phyloP scores from a whole-genome alignment of 1,140 invertebrate species.

The Monomorium pharaonis region DNA sequence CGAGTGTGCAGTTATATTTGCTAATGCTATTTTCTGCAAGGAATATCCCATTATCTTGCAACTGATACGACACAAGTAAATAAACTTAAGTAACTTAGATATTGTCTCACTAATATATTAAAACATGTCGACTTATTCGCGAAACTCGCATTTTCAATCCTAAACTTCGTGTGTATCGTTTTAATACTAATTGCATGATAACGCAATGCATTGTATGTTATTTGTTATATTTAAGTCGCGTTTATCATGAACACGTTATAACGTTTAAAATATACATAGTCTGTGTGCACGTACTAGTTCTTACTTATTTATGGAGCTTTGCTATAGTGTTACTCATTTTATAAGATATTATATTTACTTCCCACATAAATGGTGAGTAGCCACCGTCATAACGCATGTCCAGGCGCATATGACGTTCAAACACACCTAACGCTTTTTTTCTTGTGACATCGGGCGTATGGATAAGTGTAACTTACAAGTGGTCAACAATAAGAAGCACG shows the following conservation, averaged over 20 bases:
- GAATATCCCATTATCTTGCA: constrained; percentile 1
- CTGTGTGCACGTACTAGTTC: constrained; percentile 80
- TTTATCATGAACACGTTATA: constrained; percentile 81
- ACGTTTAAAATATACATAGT: constrained; percentile 83
- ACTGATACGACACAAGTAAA: not conserved
- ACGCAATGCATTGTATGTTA: constrained; percentile 39
- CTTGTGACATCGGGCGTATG: constrained; percentile 72
- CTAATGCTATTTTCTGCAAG: not conserved
- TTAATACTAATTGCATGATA: constrained; percentile 46
- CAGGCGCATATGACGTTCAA: constrained; percentile 62
- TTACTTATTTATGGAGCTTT: constrained; percentile 66
- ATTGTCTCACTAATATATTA: constrained; percentile 41
- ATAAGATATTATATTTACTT: constrained; percentile 59
- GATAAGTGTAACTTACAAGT: constrained; percentile 80
- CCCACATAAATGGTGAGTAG: not conserved
- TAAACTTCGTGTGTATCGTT: constrained; percentile 38
- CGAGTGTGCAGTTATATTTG: constrained; percentile 31
- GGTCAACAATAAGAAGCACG: constrained; percentile 78
- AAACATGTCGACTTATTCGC: constrained; percentile 27
- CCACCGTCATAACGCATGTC: constrained; percentile 23
- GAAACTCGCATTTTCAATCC: not conserved
- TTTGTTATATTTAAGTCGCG: constrained; percentile 69
- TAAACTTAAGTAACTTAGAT: constrained; percentile 29
- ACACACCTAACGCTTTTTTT: constrained; percentile 64
- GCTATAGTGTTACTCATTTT: constrained; percentile 64